These are phyloP conservation scores for Heteromormyrus szaboi DNA, from an alignment of 2,797 vertebrate species.

Conservation along the genomic window DNA sequence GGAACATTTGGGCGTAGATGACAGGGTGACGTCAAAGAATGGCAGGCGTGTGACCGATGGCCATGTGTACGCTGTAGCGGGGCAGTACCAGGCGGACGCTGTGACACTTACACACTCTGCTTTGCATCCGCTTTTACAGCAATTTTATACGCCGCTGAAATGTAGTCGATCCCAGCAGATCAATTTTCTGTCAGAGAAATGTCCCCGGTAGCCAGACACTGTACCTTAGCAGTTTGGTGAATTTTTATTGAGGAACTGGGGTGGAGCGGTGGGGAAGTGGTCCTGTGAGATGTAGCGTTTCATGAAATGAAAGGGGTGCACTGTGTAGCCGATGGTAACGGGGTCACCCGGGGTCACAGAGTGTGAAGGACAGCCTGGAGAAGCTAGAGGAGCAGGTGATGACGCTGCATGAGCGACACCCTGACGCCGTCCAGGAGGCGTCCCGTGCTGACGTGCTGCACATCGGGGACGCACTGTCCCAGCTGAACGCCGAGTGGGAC, in stretches of 20 bases:
- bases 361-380: slow-evolving; percentile 80
- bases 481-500: slow-evolving; percentile 88
- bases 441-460: slow-evolving; percentile 76
- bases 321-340: not conserved
- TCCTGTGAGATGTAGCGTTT: not conserved
- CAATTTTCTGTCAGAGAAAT: not conserved
- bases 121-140: not conserved
- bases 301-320: not conserved
- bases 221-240: not conserved
- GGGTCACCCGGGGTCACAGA: slow-evolving; percentile 51
- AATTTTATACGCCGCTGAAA: not conserved
- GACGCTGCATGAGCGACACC: slow-evolving; percentile 77
- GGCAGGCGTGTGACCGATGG: not conserved
- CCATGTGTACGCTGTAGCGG: not conserved
- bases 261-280: not conserved
- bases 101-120: not conserved
- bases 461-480: slow-evolving; percentile 75
- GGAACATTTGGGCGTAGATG: not conserved
- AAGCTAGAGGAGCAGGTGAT: slow-evolving; percentile 75
- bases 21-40: not conserved
- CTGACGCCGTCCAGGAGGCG: slow-evolving; percentile 75
- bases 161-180: not conserved
- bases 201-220: not conserved
- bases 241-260: not conserved
- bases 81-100: not conserved